These are phyloP conservation scores for Cynaeus angustus DNA, from an alignment of 2,888 invertebrate species.

Conservation along the genomic window DNA sequence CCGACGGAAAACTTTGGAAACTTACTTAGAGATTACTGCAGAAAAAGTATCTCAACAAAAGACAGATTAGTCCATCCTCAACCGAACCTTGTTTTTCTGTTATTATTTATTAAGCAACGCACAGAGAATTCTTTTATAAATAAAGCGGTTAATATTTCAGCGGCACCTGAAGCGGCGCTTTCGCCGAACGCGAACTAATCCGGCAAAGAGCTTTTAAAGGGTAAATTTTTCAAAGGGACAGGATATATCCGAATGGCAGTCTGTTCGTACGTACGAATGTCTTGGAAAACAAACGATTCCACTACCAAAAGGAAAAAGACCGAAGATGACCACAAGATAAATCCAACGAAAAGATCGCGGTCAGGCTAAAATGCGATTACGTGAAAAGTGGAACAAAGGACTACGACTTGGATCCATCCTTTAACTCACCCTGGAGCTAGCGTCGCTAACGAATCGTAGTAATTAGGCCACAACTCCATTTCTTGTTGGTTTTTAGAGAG, in stretches of 20 bases:
- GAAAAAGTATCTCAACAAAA: constrained; percentile 25
- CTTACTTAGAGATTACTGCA: background rate
- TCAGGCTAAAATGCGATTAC: constrained; percentile 49
- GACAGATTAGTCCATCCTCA: constrained; percentile 27
- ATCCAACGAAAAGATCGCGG: constrained; percentile 49
- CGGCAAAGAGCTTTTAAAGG: constrained; percentile 53
- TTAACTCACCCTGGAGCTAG: constrained; percentile 17
- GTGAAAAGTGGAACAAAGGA: constrained; percentile 51
- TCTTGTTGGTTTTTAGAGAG: constrained; percentile 14
- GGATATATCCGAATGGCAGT: constrained; percentile 42
- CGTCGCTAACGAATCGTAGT: constrained; percentile 37
- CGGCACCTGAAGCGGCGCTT: constrained; percentile 51
- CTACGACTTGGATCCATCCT: constrained; percentile 11
- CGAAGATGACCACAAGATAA: constrained; percentile 52
- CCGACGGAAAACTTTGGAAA: constrained; percentile 1
- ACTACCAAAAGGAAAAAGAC: constrained; percentile 44
- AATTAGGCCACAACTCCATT: constrained; percentile 34
- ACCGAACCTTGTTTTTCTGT: constrained; percentile 22
- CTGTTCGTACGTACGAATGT: constrained; percentile 40
- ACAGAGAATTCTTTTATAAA: constrained; percentile 36
- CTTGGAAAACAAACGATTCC: constrained; percentile 48
- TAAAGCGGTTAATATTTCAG: constrained; percentile 52
- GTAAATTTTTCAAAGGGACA: constrained; percentile 51
- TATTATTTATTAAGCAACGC: constrained; percentile 34
- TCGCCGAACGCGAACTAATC: constrained; percentile 51